These are phyloP conservation scores for Beris morrisii DNA, from an alignment of 2,888 invertebrate genomes.

Conservation along the genomic window DNA sequence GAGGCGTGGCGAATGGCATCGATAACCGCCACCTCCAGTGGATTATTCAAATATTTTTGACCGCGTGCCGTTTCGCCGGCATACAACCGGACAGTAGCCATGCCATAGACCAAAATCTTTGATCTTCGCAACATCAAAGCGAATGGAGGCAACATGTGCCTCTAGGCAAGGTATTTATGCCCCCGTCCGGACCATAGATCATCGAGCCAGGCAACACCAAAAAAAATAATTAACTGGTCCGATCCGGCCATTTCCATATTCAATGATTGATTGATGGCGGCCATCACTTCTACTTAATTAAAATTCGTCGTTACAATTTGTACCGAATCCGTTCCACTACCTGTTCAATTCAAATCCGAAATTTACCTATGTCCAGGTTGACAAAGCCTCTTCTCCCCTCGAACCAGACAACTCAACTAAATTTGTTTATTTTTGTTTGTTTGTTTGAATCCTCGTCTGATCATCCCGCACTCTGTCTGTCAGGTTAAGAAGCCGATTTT, in stretches of 20 bases:
- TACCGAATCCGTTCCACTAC: slow-evolving; percentile 23
- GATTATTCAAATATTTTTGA: slow-evolving; percentile 23
- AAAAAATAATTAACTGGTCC: slow-evolving; percentile 28
- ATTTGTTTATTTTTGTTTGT: slow-evolving; percentile 32
- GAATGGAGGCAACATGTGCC: too few relatives aligned
- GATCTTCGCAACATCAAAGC: too few relatives aligned
- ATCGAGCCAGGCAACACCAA: slow-evolving; percentile 10
- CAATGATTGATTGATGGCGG: slow-evolving; percentile 26
- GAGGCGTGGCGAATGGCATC: too few relatives aligned
- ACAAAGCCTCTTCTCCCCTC: slow-evolving; percentile 10
- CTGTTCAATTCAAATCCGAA: slow-evolving; percentile 8
- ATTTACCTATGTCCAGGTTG: slow-evolving; percentile 27
- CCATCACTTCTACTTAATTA: slow-evolving; percentile 29
- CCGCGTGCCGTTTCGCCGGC: slow-evolving; percentile 23
- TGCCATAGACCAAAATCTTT: too few relatives aligned
- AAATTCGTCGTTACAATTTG: slow-evolving; percentile 10
- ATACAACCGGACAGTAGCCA: too few relatives aligned
- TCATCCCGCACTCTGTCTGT: slow-evolving; percentile 7
- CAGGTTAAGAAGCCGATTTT: slow-evolving; percentile 8
- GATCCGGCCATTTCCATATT: slow-evolving; percentile 19
- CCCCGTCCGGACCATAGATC: slow-evolving; percentile 15
- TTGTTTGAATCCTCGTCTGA: slow-evolving; percentile 25
- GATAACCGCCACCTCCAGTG: slow-evolving; percentile 9
- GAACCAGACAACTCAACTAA: slow-evolving; percentile 15
- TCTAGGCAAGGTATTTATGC: slow-evolving; percentile 4